Conservation (phyloP, 2,888 invertebrate species). For the Oscheius sp. region DNA sequence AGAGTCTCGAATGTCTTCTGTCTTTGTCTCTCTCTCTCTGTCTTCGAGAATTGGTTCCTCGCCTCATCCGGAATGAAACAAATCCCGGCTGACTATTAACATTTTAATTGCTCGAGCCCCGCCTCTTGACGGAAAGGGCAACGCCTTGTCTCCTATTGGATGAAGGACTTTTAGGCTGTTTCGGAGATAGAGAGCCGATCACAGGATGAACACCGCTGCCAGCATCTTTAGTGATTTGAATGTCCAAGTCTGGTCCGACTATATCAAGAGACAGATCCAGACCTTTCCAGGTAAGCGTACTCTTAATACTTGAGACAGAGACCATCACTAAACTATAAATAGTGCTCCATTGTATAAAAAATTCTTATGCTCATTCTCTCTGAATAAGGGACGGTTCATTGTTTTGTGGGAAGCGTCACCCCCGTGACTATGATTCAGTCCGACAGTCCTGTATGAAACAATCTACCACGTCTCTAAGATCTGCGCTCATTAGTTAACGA, state of each 20-base stretch:
- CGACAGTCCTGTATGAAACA: no score
- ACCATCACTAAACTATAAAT: background rate
- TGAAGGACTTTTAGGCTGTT: background rate
- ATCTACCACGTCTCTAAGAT: no score
- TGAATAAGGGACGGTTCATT: background rate
- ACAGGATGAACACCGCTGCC: constrained; percentile 12
- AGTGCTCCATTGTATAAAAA: background rate
- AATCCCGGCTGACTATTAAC: constrained; percentile 25
- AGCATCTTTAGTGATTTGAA: constrained; percentile 25
- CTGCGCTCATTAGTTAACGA: no score
- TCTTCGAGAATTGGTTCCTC: constrained; percentile 3
- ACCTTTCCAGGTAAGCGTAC: constrained; percentile 29
- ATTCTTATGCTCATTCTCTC: background rate
- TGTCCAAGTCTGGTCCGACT: constrained; percentile 53
- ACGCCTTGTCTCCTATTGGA: constrained; percentile 12
- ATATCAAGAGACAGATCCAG: constrained; percentile 49
- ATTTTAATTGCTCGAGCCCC: constrained; percentile 34
- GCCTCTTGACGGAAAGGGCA: constrained; percentile 3
- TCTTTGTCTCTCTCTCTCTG: background rate
- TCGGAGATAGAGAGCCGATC: background rate
- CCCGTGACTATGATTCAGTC: no score
- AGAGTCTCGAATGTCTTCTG: background rate
- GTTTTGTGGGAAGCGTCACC: no score
- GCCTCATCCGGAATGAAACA: constrained; percentile 1
- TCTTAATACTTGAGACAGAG: background rate